Conservation (phyloP, 2,113 vertebrate species). For the Pseudonaja textilis region DNA sequence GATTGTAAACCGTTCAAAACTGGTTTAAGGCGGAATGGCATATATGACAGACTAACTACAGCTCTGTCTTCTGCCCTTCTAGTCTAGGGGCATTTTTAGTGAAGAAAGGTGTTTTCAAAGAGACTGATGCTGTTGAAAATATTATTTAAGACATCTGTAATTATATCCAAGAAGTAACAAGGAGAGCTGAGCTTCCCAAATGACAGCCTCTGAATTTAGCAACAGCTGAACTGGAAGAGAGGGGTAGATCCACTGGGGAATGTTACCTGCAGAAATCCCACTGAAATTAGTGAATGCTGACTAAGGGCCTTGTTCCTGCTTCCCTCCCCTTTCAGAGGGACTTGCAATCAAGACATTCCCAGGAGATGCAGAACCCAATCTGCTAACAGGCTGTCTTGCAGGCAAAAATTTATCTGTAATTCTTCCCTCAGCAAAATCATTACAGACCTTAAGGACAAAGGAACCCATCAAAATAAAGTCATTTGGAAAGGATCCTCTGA, state of each 20-base stretch:
- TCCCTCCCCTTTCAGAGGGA: background rate
- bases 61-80: conserved; percentile 19
- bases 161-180: conserved; percentile 18
- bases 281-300: background rate
- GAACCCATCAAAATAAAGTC: background rate
- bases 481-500: background rate
- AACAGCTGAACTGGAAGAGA: background rate
- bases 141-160: conserved; percentile 18
- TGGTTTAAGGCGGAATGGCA: background rate
- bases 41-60: background rate
- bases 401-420: background rate
- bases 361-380: background rate
- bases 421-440: background rate
- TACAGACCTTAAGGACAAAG: background rate
- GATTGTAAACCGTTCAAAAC: background rate
- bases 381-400: background rate
- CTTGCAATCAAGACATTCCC: background rate
- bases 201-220: conserved; percentile 20
- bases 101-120: conserved; percentile 21
- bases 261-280: background rate
- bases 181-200: background rate
- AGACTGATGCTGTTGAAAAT: conserved; percentile 26
- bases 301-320: background rate
- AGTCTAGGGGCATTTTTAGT: background rate
- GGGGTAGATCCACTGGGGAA: background rate